A percentile compares a stretch with the other conserved stretches of the same genome.
Conservation (phyloP, 2,888 invertebrate species). For the Apeira syringaria region DNA sequence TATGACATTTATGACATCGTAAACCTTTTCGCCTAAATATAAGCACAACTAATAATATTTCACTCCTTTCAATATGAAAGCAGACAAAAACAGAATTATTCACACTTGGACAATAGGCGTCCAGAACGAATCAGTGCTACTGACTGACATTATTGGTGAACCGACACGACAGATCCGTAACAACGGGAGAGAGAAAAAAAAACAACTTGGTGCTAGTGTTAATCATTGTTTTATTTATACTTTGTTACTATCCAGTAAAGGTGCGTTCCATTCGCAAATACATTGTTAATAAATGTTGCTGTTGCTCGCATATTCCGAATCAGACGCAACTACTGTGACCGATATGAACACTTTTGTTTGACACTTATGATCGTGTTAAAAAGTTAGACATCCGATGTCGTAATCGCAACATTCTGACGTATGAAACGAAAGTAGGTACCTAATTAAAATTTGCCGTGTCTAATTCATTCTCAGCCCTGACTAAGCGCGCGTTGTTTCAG, state of each 20-base stretch:
- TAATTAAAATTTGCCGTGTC: slow-evolving; percentile 23
- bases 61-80: slow-evolving; percentile 9
- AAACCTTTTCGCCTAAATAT: slow-evolving; percentile 19
- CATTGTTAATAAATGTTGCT: too few species aligned
- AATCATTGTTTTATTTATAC: too few species aligned
- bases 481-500: slow-evolving; percentile 17
- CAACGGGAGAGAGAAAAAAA: slow-evolving; percentile 11
- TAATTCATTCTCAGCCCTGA: slow-evolving; percentile 14
- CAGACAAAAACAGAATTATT: slow-evolving; percentile 11
- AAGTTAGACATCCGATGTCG: too few species aligned
- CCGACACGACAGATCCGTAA: slow-evolving; percentile 3
- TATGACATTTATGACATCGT: slow-evolving; percentile 19
- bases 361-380: too few species aligned
- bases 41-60: neutral
- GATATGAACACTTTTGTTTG: too few species aligned
- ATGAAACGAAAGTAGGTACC: too few species aligned
- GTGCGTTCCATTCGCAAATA: too few species aligned
- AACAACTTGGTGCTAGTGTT: too few species aligned
- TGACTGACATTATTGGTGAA: slow-evolving; percentile 13
- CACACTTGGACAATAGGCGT: slow-evolving; percentile 12
- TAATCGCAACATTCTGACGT: too few species aligned
- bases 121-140: slow-evolving; percentile 27
- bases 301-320: too few species aligned
- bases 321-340: too few species aligned
- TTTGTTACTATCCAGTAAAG: too few species aligned